Evolutionary conservation across 2,888 invertebrate genomes (phyloP), one percentile per base, ranked within the genome.

Genomic region (Limnephilus lunatus): DNA sequence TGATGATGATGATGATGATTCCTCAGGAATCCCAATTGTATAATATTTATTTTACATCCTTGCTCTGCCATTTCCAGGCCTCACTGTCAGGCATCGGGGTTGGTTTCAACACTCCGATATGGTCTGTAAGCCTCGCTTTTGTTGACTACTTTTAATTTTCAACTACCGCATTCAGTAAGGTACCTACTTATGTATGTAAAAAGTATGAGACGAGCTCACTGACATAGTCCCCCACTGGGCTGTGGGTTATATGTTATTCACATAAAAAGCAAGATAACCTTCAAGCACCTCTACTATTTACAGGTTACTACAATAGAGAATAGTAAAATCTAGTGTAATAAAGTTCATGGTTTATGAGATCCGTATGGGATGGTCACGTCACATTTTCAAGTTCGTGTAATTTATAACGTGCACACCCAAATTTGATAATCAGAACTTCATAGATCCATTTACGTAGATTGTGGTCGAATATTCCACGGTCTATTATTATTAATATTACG

Each of bases 401-500:
- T 68, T 68, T 68, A 68, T n/a, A 68, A 68, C 11, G 82, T 85
- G 85, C 85, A 14, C 32, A n/a, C 85, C 85, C 32, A 32, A 85
- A 39, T 32, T 85, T 85, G 85, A 85, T 32, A 85, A 85, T 15
- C 85, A 35, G 15, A 53, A n/a, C 68, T 19, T 4, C 35, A 25
- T 5, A 68, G 31, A 68, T 32, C 30, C 31, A 68, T 53, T 31
- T 32, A 30, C n/a, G 31, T 35, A 44, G 85, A 88, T 88, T 88
- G 88, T 68, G 88, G 88, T 88, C 48, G 14, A 48, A 30, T 44
- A 86, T 86, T 31, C 53, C 88, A 68, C 35, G 88, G n/a, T 88
- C 31, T 88, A 32, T 88, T 86, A 86, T 86, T 88, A 88, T 68
- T 31, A 68, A 88, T 88, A 88, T 88, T 85, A 85, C 85, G 88